phyloP scores from a whole-genome alignment of 2,888 invertebrate genomes.

The Clivina fossor region DNA sequence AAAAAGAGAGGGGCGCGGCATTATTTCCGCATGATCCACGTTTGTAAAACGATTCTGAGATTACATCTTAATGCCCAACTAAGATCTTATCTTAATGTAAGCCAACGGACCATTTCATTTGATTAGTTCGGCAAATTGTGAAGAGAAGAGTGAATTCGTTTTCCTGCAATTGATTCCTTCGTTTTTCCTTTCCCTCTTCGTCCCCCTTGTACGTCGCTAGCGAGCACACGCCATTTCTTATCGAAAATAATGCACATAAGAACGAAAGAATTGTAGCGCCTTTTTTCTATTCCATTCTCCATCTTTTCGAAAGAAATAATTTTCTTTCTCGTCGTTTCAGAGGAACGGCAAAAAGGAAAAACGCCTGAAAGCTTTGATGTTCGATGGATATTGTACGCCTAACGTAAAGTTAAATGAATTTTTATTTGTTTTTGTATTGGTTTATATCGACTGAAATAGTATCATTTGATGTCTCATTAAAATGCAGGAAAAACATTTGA shows the following conservation, averaged over 20 bases:
- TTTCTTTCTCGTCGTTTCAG: no score
- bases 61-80: conserved; percentile 39
- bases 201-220: no score
- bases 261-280: conserved; percentile 24
- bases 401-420: conserved; percentile 16
- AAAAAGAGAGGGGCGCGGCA: no score
- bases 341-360: conserved; percentile 20
- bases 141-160: conserved; percentile 36
- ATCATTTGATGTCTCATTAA: no score
- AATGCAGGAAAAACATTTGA: no score
- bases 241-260: conserved; percentile 29
- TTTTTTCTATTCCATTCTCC: no score
- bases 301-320: conserved; percentile 32
- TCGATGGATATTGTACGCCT: conserved; percentile 1
- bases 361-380: conserved; percentile 5
- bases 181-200: conserved; percentile 10
- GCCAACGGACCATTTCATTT: conserved; percentile 39
- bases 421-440: conserved; percentile 23
- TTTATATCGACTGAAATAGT: no score
- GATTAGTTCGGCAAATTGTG: conserved; percentile 41
- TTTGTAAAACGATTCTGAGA: conserved; percentile 36
- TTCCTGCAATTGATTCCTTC: conserved; percentile 34
- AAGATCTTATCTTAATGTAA: conserved; percentile 41
- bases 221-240: no score
- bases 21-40: conserved; percentile 20